Evolutionary conservation across 2,113 vertebrate genomes (phyloP).

Genomic region (Noctilio leporinus): DNA sequence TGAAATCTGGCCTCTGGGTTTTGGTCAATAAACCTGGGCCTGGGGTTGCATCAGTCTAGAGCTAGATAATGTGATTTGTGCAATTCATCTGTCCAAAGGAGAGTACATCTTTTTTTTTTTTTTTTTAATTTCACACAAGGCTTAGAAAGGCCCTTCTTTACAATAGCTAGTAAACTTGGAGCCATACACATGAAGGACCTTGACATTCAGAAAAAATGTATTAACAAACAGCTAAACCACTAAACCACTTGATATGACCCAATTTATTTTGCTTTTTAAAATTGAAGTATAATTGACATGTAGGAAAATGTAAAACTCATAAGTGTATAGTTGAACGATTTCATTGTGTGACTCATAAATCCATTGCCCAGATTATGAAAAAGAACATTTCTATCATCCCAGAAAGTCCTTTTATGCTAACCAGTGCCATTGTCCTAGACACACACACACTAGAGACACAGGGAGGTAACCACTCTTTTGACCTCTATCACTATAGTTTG

Average conservation of each 20-base stretch:
- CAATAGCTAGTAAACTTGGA: not conserved
- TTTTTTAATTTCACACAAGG: not conserved
- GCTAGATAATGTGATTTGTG: not conserved
- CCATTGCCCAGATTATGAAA: not conserved
- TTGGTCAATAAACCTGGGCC: not conserved
- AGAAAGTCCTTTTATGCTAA: not conserved
- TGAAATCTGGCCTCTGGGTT: not conserved
- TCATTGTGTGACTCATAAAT: not conserved
- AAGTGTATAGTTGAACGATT: not conserved
- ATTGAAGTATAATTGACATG: not conserved
- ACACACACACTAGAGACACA: not conserved
- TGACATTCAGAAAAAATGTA: not conserved
- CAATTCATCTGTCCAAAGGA: not conserved
- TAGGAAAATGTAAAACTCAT: not conserved
- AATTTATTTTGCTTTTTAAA: slow-evolving; percentile 13
- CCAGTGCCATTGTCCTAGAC: not conserved
- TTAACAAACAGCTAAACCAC: not conserved
- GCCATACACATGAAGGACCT: not conserved
- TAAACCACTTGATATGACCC: not conserved
- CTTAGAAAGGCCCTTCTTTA: not conserved
- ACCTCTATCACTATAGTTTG: not conserved
- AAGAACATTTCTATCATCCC: not conserved
- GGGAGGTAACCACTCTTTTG: not conserved
- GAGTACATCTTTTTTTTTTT: not conserved
- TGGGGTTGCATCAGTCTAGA: not conserved